A percentile compares a stretch with the other conserved stretches of the same genome.
These are phyloP conservation scores for Nerophis ophidion DNA, from an alignment of 2,113 vertebrate species.

Conservation along the genomic window DNA sequence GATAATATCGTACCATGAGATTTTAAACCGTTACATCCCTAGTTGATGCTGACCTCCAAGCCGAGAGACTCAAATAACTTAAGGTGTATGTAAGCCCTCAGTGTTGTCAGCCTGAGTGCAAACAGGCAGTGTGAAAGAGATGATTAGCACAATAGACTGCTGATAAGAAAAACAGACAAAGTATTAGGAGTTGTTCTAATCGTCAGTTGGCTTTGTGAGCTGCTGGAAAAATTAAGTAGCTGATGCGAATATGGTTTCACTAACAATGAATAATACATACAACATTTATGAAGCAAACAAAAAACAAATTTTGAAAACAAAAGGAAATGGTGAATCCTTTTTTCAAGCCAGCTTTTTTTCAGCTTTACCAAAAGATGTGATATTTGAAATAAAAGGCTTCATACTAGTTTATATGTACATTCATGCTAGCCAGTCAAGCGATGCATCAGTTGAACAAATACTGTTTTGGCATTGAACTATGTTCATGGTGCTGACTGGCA, in stretches of 20 bases:
- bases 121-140: constrained; percentile 17
- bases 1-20: too few species aligned
- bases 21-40: too few species aligned
- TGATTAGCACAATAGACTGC: constrained; percentile 1
- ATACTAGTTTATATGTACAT: constrained; percentile 1
- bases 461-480: constrained; percentile 6
- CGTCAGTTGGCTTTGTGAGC: constrained; percentile 37
- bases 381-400: constrained; percentile 11
- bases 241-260: constrained; percentile 64
- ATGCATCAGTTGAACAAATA: constrained; percentile 12
- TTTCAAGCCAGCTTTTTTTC: constrained; percentile 18
- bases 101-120: constrained; percentile 9
- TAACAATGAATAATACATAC: constrained; percentile 44
- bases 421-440: not conserved
- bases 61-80: constrained; percentile 32
- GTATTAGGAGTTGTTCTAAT: constrained; percentile 34
- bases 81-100: not conserved
- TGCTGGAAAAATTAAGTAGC: constrained; percentile 34
- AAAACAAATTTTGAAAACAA: constrained; percentile 47
- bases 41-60: constrained; percentile 12
- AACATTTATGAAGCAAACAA: constrained; percentile 22
- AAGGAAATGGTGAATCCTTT: constrained; percentile 43
- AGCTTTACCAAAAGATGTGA: constrained; percentile 9
- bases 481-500: constrained; percentile 30
- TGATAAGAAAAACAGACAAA: constrained; percentile 16